Conservation (phyloP, 2,113 vertebrate species). For the Ptyas mucosa region DNA sequence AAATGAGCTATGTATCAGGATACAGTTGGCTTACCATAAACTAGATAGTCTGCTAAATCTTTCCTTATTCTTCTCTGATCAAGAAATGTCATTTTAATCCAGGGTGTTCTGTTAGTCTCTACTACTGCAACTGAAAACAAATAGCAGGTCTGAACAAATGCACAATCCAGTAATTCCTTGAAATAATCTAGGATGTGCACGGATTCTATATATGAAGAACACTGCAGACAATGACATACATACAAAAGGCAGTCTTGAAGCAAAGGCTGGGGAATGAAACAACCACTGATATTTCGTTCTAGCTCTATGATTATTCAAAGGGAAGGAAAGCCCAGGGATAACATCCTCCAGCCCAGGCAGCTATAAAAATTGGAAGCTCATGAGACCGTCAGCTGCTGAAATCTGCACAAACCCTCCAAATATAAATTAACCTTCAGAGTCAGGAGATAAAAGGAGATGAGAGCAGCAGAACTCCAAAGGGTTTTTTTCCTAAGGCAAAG, state of each 20-base stretch:
- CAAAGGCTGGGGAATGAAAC: background rate
- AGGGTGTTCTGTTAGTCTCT: background rate
- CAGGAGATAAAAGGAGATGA: conserved; percentile 56
- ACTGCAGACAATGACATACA: conserved; percentile 16
- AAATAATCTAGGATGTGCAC: conserved; percentile 6
- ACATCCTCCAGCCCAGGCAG: conserved; percentile 33
- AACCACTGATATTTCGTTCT: conserved; percentile 36
- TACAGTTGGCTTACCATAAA: background rate
- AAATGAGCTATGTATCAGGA: background rate
- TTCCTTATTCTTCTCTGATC: background rate
- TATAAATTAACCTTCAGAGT: conserved; percentile 55
- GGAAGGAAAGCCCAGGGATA: conserved; percentile 44
- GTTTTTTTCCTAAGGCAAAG: conserved; percentile 20
- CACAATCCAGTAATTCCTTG: background rate
- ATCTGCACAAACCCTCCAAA: conserved; percentile 52
- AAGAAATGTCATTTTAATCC: background rate
- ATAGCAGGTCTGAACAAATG: background rate
- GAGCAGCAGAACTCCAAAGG: conserved; percentile 38
- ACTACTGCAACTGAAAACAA: background rate
- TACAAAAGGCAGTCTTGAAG: background rate
- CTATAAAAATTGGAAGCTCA: conserved; percentile 43
- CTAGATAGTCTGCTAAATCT: background rate
- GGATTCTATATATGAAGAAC: conserved; percentile 5
- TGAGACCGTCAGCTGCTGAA: conserved; percentile 50
- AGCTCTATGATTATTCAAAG: conserved; percentile 28